Conservation (phyloP, 1,140 invertebrate species). For the Myzus persicae region DNA sequence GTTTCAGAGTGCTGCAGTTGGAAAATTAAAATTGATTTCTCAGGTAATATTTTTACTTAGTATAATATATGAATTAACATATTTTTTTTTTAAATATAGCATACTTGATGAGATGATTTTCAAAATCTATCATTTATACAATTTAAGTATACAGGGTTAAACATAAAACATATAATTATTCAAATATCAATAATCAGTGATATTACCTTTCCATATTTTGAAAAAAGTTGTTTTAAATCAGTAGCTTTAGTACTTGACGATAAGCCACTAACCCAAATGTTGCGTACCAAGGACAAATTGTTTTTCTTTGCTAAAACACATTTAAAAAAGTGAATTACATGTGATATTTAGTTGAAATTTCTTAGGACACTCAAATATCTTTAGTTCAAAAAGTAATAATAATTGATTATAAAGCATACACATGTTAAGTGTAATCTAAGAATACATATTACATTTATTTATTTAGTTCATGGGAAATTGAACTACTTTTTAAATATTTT, state of each 20-base stretch:
- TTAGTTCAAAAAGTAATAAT: not conserved
- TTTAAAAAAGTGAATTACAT: not conserved
- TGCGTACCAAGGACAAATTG: slow-evolving; percentile 36
- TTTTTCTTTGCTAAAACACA: slow-evolving; percentile 50
- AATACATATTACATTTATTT: too few species aligned
- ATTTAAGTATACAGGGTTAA: too few species aligned
- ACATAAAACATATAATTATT: not conserved
- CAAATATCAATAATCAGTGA: slow-evolving; percentile 31
- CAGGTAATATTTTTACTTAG: too few species aligned
- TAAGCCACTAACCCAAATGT: slow-evolving; percentile 92
- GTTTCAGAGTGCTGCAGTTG: slow-evolving; percentile 50
- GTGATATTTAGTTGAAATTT: not conserved
- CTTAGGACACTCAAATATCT: not conserved
- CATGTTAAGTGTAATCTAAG: not conserved
- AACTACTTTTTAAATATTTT: too few species aligned
- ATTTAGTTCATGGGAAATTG: too few species aligned
- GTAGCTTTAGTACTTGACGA: slow-evolving; percentile 88
- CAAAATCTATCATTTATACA: too few species aligned
- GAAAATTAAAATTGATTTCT: not conserved
- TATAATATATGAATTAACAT: too few species aligned
- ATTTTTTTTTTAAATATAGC: too few species aligned
- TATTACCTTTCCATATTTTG: slow-evolving; percentile 89
- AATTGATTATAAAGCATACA: not conserved
- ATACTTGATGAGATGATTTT: too few species aligned
- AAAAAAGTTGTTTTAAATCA: slow-evolving; percentile 90